Evolutionary conservation across 30 jellyfish, hydroid and myxozoan species (phyloP).

Genomic region (Rhopilema esculentum): DNA sequence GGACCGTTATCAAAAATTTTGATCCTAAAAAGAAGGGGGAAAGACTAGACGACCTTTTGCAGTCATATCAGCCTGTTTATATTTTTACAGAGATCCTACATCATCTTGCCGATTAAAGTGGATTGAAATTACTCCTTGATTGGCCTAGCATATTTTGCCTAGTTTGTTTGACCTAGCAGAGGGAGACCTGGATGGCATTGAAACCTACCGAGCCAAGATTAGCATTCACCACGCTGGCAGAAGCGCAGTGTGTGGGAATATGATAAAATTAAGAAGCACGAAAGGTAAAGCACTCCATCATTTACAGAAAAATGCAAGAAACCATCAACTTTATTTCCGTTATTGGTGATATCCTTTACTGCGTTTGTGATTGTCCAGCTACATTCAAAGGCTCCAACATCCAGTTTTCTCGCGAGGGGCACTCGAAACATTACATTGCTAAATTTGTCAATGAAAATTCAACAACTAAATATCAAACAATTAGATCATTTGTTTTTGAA

Average conservation of each 20-base stretch:
- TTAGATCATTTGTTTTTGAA: constrained; percentile 8
- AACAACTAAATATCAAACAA: constrained; percentile 3
- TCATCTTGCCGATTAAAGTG: no score
- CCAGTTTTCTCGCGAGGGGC: constrained; percentile 40
- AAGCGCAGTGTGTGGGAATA: constrained; percentile 9
- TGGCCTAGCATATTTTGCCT: neutral
- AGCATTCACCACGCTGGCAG: constrained; percentile 7
- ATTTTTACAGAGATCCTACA: no score
- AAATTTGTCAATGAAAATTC: constrained; percentile 8
- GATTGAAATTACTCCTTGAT: no score
- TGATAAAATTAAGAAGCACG: constrained; percentile 1
- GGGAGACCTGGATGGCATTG: constrained; percentile 18
- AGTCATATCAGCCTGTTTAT: no score
- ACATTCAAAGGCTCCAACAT: constrained; percentile 24
- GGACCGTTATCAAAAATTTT: no score
- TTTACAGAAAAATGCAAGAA: constrained; percentile 11
- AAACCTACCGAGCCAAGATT: constrained; percentile 22
- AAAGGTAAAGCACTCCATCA: constrained; percentile 1
- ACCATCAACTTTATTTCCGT: constrained; percentile 14
- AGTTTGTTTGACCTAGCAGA: no score
- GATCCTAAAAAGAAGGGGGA: no score
- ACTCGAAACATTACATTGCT: constrained; percentile 40
- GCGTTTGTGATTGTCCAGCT: constrained; percentile 37
- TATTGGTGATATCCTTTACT: constrained; percentile 9
- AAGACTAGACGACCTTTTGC: no score